These are phyloP conservation scores for Lagodon rhomboides DNA, from an alignment of 2,797 vertebrate genomes.

Conservation along the genomic window DNA sequence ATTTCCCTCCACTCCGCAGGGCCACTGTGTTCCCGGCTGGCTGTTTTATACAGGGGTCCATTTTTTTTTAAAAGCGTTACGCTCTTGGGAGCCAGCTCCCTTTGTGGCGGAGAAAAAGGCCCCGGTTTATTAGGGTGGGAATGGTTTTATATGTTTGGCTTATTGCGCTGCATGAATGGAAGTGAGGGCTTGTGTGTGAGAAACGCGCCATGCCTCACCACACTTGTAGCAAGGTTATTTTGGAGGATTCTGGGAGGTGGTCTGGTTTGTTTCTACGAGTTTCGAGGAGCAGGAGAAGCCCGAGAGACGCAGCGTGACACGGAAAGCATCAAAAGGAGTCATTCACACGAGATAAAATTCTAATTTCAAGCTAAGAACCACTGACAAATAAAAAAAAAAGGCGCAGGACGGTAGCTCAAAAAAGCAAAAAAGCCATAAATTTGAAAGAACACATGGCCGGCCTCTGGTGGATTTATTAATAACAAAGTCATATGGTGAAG, in stretches of 20 bases:
- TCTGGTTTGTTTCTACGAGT: constrained; percentile 72
- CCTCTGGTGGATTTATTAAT: constrained; percentile 76
- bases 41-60: constrained; percentile 70
- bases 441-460: constrained; percentile 65
- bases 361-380: constrained; percentile 37
- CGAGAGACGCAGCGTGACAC: constrained; percentile 43
- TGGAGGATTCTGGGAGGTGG: constrained; percentile 70
- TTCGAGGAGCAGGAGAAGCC: constrained; percentile 27
- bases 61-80: constrained; percentile 65
- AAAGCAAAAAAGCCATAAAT: constrained; percentile 55
- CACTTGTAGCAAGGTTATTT: constrained; percentile 75
- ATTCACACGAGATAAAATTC: constrained; percentile 48
- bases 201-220: constrained; percentile 64
- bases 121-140: constrained; percentile 80
- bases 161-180: constrained; percentile 79
- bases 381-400: constrained; percentile 57
- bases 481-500: constrained; percentile 77
- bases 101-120: constrained; percentile 78
- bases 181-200: constrained; percentile 74
- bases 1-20: constrained; percentile 63
- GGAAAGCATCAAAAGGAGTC: constrained; percentile 50
- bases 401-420: constrained; percentile 54
- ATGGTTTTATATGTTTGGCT: constrained; percentile 82
- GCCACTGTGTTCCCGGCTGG: constrained; percentile 62
- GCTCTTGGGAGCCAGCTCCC: constrained; percentile 71